Evolutionary conservation across 2,797 vertebrate genomes (phyloP), one percentile per base, ranked within the genome.

Genomic region (Aeoliscus strigatus): DNA sequence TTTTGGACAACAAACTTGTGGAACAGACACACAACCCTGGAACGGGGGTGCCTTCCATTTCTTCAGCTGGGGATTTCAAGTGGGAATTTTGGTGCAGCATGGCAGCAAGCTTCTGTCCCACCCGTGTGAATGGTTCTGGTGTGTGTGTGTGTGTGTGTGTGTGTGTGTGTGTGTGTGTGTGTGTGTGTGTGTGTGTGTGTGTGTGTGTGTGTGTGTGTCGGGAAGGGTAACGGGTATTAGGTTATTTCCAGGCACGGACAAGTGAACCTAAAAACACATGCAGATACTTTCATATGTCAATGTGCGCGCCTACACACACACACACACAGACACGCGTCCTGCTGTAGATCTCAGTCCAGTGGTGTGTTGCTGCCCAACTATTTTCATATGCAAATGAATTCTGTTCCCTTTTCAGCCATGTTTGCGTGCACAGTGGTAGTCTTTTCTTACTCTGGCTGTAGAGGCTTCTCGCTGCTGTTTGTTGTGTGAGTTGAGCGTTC

Each of bases 171-270:
- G 40, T 28, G 47, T 44, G 39, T 25, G 30, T 27, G 17, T 38
- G 30, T 42, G 45, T 28, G 25, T 30, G 38, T 32, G 36, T 41
- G 16, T 31, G 51, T 37, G 26, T 37, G 49, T 15, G 35, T 54
- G 77, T n/a, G n/a, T n/a, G n/a, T n/a, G n/a, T n/a, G n/a, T n/a
- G n/a, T n/a, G n/a, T n/a, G n/a, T n/a, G n/a, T 69, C 50, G 35
- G 75, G 67, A 68, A 77, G 73, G 68, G 66, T 80, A 61, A 66
- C 65, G 69, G 71, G 56, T 67, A 49, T 71, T 72, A 60, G 68
- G 73, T 70, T 79, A 73, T 83, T 81, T 81, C 77, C 78, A 67
- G 60, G 70, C 56, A 31, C 60, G 61, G 67, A 64, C 33, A 47
- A 65, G 41, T 56, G 63, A 51, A 63, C 51, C 61, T 54, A 54